Conservation (phyloP, 2,888 invertebrate species). For the Noctua fimbriata region DNA sequence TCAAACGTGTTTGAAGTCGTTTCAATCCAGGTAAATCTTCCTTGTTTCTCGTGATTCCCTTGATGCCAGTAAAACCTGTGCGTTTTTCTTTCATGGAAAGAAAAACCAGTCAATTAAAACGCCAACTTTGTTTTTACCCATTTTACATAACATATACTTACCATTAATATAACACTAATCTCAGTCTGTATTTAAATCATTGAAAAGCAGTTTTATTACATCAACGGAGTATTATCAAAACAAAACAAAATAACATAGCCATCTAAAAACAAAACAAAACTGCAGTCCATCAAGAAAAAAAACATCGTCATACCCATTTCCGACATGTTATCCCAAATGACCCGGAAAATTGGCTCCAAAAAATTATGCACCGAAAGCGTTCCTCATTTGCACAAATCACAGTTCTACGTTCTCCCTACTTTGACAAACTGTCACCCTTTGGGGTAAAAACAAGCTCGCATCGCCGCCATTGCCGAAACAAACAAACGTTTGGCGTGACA, state of each 20-base stretch:
- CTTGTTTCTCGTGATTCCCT: conserved; percentile 8
- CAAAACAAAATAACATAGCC: neutral
- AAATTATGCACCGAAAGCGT: conserved; percentile 37
- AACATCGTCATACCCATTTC: neutral
- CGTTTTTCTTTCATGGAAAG: neutral
- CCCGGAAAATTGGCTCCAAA: conserved; percentile 41
- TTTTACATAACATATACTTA: neutral
- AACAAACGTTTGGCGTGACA: conserved; percentile 61
- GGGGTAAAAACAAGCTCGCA: conserved; percentile 52
- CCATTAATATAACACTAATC: neutral
- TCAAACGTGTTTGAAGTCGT: conserved; percentile 7
- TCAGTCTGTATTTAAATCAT: neutral
- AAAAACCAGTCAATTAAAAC: neutral
- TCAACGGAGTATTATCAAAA: neutral
- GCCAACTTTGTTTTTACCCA: neutral
- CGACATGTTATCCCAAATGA: conserved; percentile 20
- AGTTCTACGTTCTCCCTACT: conserved; percentile 25
- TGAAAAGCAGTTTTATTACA: neutral
- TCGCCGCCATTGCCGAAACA: conserved; percentile 58
- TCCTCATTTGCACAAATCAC: conserved; percentile 58
- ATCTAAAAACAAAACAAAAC: conserved; percentile 19
- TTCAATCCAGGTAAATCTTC: conserved; percentile 1
- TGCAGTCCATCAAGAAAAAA: neutral
- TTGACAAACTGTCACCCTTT: conserved; percentile 31
- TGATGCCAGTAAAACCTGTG: neutral